A percentile compares a stretch with the other conserved stretches of the same genome.
phyloP scores from a whole-genome alignment of 92 coral and sea anemone genomes.

The Epizoanthus fatuus region DNA sequence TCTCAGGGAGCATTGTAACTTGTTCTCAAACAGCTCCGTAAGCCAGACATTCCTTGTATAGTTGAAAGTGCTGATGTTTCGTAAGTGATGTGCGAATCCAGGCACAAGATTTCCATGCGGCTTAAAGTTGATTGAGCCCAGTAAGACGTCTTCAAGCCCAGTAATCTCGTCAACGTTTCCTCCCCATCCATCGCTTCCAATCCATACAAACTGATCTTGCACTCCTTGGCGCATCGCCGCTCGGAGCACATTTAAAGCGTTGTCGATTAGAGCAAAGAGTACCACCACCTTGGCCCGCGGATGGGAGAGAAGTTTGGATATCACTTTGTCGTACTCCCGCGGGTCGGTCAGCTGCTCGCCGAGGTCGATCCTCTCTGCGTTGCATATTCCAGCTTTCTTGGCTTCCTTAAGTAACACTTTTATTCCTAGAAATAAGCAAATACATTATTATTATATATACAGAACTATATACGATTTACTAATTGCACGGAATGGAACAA shows the following conservation, averaged over 20 bases:
- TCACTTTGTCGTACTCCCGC: conserved; percentile 21
- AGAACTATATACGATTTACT: no score
- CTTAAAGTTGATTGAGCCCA: conserved; percentile 36
- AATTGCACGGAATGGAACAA: no score
- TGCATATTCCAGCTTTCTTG: conserved; percentile 27
- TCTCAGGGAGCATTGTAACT: conserved; percentile 29
- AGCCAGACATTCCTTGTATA: conserved; percentile 34
- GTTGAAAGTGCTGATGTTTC: neutral
- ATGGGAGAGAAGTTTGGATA: conserved; percentile 25
- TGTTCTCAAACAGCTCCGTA: conserved; percentile 22
- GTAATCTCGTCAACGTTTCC: conserved; percentile 30
- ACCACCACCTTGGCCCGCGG: conserved; percentile 40
- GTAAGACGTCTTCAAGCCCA: conserved; percentile 25
- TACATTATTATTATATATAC: no score
- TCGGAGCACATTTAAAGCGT: conserved; percentile 42
- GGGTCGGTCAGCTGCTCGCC: neutral
- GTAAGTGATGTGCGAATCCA: conserved; percentile 24
- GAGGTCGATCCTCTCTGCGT: conserved; percentile 28
- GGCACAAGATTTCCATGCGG: conserved; percentile 22
- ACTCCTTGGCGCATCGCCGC: conserved; percentile 19
- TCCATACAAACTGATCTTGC: conserved; percentile 14
- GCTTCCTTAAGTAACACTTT: conserved; percentile 34
- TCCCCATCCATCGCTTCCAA: conserved; percentile 49
- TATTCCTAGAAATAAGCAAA: neutral
- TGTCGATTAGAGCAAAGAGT: conserved; percentile 32